Base-by-base conservation (phyloP, 2,888 invertebrate genomes). In the Athrips mouffetella region DNA sequence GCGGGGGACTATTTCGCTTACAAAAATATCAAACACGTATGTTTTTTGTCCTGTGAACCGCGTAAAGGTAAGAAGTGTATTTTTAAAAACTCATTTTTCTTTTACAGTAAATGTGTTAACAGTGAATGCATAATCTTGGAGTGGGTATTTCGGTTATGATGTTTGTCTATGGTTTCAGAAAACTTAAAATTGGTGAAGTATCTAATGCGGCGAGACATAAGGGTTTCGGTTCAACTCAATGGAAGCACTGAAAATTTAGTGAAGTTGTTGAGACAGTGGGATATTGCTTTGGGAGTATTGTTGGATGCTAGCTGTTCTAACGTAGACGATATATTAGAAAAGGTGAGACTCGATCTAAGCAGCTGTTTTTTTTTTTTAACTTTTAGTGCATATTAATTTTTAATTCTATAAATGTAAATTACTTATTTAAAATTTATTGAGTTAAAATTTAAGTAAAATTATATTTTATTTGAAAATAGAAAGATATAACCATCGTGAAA, bases 301-400 rank as follows among this genome's bases (percentile, higher is more conserved):
- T 10, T 82, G 18, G 73, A 79, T 13, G 70, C 60, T 0, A 48
- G 59, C 1, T 82, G 85, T 53, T 47, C 55, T 13, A 45, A 58
- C 11, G 52, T 60, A 2, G 48, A 46, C 6, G 10, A 16, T 8
- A 35, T 75, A 30, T 56, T 83, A 3, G 44, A 60, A 10, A 50
- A 67, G 70, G 82, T 80, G 52, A 13, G 15, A 15, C 7, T 7
- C 25, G 5, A 25, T 25, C 8, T 25, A 25, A n/a, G n/a, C n/a
- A n/a, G n/a, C n/a, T n/a, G n/a, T n/a, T n/a, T n/a, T n/a, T n/a
- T n/a, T n/a, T n/a, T n/a, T n/a, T n/a, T n/a, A n/a, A n/a, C n/a
- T n/a, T n/a, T n/a, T n/a, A n/a, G n/a, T n/a, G n/a, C n/a, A n/a
- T n/a, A n/a, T n/a, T n/a, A n/a, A n/a, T n/a, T n/a, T n/a, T n/a